Evolutionary conservation across 2,888 invertebrate genomes (phyloP).

Genomic region (Marasmarcha lunaedactyla): DNA sequence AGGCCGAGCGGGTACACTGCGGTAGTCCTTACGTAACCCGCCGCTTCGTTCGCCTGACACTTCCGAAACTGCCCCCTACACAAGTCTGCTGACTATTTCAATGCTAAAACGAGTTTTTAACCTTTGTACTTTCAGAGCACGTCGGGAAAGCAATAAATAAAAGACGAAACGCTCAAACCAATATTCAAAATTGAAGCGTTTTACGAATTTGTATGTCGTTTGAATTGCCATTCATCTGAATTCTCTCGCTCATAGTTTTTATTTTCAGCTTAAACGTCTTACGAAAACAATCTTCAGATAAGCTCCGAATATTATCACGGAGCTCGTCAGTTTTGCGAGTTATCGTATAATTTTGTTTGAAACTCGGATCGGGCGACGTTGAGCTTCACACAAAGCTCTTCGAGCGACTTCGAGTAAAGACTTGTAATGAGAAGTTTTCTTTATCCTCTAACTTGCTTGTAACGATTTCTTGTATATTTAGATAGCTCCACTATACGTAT

Average conservation of each 20-base stretch:
- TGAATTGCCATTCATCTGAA: too few relatives aligned
- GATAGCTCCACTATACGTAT: too few relatives aligned
- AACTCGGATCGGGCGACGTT: neutral
- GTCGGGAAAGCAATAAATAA: too few relatives aligned
- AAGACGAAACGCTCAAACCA: too few relatives aligned
- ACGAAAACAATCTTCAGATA: neutral
- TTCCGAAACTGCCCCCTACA: slow-evolving; percentile 27
- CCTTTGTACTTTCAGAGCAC: too few relatives aligned
- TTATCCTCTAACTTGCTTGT: too few relatives aligned
- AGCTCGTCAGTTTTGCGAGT: neutral
- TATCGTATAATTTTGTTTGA: neutral
- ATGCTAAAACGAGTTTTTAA: too few relatives aligned
- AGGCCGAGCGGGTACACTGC: slow-evolving; percentile 20
- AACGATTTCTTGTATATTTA: too few relatives aligned
- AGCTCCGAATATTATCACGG: neutral
- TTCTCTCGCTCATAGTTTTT: neutral
- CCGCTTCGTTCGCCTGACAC: slow-evolving; percentile 22
- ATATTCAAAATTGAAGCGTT: too few relatives aligned
- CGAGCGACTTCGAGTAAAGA: neutral
- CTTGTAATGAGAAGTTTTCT: neutral
- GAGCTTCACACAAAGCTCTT: neutral
- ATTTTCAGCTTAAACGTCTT: neutral
- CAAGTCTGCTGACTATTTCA: slow-evolving; percentile 3
- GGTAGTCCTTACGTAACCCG: slow-evolving; percentile 43
- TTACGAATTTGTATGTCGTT: too few relatives aligned